Base-by-base conservation (phyloP, 2,113 vertebrate species). In the Motacilla alba region DNA sequence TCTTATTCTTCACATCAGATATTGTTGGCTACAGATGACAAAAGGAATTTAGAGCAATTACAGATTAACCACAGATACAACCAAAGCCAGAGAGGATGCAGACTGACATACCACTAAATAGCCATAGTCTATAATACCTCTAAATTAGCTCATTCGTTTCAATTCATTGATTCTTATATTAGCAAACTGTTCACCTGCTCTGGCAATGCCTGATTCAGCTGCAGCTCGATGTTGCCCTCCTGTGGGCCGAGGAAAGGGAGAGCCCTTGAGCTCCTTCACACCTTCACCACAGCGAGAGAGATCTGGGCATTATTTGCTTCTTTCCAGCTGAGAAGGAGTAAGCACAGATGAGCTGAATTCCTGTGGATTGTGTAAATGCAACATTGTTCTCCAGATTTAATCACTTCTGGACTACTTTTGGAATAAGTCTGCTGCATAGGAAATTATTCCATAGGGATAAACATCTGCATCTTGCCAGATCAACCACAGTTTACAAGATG, bases 211-310 rank as follows among this genome's bases (percentile, higher is more conserved):
- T 72, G 47, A 20, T 92, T 96, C 93, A 97, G 93, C 91, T 83
- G 46, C 66, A 95, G 97, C 97, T 97, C 98, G 97, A 98, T 89
- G 96, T 97, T 98, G 98, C 98, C 98, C 97, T 98, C 98, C 96
- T 94, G 97, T 98, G 98, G 98, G 95, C 83, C 41, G 0, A 55
- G 15, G 44, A 70, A 72, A 35, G 15, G 50, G 30, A 95, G 21
- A 87, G 22, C 16, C 39, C 20, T 26, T 49, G 55, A 30, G 28
- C 73, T 92, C 55, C 70, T 87, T 89, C 83, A 56, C 14, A 4
- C 22, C 76, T 87, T 63, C 16, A 4, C 39, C 15, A 5, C 23
- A 46, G 26, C 33, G 19, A 88, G 41, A 63, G 35, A 83, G 81
- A 52, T 24, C 73, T 60, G 50, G 59, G 69, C 64, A 87, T 15